phyloP scores from a whole-genome alignment of 2,797 vertebrate species.

The Peromyscus nudipes region DNA sequence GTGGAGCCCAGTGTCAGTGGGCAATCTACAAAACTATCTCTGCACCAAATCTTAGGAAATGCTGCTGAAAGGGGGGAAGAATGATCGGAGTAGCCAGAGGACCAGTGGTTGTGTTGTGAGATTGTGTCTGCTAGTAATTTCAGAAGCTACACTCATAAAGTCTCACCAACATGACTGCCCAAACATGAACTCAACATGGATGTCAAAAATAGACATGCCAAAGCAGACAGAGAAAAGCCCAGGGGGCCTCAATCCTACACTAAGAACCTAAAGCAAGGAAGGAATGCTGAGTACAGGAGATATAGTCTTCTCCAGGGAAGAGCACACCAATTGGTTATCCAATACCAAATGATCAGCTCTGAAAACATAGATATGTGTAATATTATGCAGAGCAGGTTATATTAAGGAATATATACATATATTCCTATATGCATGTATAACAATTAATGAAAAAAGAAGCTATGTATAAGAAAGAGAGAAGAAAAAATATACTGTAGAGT shows the following conservation, averaged over 20 bases:
- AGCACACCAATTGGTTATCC: too few relatives aligned
- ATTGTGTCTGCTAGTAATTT: not conserved
- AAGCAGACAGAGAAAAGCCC: not conserved
- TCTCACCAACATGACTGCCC: not conserved
- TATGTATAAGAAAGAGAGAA: not conserved
- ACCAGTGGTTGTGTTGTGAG: rapidly evolving
- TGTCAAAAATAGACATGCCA: not conserved
- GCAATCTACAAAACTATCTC: not conserved
- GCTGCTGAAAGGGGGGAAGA: too few relatives aligned
- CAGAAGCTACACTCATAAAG: not conserved
- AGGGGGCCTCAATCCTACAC: too few relatives aligned
- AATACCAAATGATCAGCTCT: not conserved
- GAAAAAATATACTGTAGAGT: not conserved
- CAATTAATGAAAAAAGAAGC: not conserved
- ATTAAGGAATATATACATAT: not conserved
- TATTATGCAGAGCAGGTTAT: too few relatives aligned
- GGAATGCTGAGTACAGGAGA: not conserved
- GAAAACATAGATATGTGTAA: too few relatives aligned
- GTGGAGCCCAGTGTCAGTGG: not conserved
- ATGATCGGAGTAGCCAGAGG: too few relatives aligned
- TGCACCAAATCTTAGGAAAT: not conserved
- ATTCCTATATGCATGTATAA: not conserved
- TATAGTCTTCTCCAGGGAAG: not conserved
- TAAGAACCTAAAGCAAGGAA: not conserved
- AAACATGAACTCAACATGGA: not conserved